Evolutionary conservation across 2,888 invertebrate genomes (phyloP).

Genomic region (Alcis repandata): DNA sequence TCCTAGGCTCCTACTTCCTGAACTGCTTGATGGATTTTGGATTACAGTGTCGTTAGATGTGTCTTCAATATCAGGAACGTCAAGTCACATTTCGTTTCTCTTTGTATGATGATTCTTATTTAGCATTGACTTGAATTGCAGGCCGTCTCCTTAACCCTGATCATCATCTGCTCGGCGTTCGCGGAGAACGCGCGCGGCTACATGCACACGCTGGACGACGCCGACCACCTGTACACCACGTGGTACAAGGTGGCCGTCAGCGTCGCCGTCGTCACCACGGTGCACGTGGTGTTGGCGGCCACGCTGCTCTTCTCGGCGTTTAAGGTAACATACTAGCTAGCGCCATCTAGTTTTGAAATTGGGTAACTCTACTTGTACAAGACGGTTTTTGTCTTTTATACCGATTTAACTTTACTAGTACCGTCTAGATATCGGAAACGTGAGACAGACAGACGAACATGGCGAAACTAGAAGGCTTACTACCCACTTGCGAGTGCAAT

Average conservation of each 20-base stretch:
- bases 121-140: conserved; percentile 53
- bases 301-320: conserved; percentile 60
- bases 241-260: conserved; percentile 59
- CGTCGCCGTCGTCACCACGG: conserved; percentile 58
- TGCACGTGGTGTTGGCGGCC: conserved; percentile 68
- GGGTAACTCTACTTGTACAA: background rate
- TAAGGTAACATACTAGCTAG: conserved; percentile 58
- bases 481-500: too few species aligned
- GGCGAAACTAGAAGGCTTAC: too few species aligned
- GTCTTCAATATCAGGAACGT: background rate
- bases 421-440: too few species aligned
- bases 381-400: too few species aligned
- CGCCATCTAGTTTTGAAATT: background rate
- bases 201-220: conserved; percentile 65
- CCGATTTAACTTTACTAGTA: too few species aligned
- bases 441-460: too few species aligned
- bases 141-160: conserved; percentile 61
- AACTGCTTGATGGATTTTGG: too few species aligned
- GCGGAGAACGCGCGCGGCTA: conserved; percentile 56
- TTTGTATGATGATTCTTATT: background rate
- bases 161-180: conserved; percentile 63
- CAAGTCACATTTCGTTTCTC: conserved; percentile 25
- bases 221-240: conserved; percentile 64
- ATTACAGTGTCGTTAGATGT: too few species aligned
- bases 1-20: too few species aligned